Evolutionary conservation across 1,140 invertebrate species (phyloP).

Genomic region (Pachypeltis micranthus): DNA sequence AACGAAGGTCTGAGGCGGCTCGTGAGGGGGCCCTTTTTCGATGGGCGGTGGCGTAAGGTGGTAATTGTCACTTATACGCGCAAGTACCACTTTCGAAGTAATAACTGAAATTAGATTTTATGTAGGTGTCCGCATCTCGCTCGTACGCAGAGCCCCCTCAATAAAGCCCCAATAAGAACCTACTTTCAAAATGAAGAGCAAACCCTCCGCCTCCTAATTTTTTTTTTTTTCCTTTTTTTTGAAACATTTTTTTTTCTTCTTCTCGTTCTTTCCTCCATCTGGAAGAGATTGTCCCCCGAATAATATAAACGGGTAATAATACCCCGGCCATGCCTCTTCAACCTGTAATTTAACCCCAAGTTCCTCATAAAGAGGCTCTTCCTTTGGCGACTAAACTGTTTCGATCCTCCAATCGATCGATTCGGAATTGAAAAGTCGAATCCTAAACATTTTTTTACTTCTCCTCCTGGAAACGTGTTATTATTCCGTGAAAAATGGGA

Average conservation of each 20-base stretch:
- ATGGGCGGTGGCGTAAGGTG: neutral
- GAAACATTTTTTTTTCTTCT: neutral
- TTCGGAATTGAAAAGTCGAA: too few relatives aligned
- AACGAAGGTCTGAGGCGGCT: neutral
- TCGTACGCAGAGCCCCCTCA: neutral
- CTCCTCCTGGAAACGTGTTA: too few relatives aligned
- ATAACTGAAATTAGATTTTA: constrained; percentile 8
- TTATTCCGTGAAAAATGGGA: neutral
- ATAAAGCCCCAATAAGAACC: neutral
- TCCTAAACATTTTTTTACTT: too few relatives aligned
- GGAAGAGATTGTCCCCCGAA: neutral
- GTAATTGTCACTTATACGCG: constrained; percentile 1
- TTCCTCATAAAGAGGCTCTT: too few relatives aligned
- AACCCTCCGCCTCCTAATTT: too few relatives aligned
- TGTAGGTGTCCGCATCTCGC: constrained; percentile 7
- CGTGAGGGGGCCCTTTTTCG: neutral
- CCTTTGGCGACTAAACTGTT: neutral
- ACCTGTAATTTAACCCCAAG: neutral
- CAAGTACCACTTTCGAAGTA: constrained; percentile 1
- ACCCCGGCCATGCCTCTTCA: neutral
- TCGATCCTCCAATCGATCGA: neutral
- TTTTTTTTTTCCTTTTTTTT: neutral
- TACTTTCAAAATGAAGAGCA: neutral
- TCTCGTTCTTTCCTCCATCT: neutral
- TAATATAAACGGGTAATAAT: constrained; percentile 1